Evolutionary conservation across 2,797 vertebrate genomes (phyloP).

Genomic region (Carapus acus): DNA sequence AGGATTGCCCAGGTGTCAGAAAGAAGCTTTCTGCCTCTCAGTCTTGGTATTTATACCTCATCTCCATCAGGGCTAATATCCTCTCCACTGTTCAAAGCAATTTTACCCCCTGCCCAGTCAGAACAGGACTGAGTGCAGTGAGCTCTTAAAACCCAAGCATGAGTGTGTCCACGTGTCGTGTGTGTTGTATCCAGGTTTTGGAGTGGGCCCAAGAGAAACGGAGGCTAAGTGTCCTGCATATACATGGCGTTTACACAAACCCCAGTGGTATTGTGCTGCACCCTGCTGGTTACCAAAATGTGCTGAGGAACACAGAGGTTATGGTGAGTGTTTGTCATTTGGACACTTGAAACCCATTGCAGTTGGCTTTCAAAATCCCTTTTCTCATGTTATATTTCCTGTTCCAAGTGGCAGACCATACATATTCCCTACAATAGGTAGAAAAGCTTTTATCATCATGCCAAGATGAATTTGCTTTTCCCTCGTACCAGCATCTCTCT

Average conservation of each 20-base stretch:
- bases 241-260: slow-evolving; percentile 96
- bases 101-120: slow-evolving; percentile 54
- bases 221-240: slow-evolving; percentile 88
- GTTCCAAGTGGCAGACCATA: too few relatives aligned
- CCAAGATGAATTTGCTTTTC: too few relatives aligned
- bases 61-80: slow-evolving; percentile 65
- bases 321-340: slow-evolving; percentile 78
- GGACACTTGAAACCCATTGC: too few relatives aligned
- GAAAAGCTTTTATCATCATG: too few relatives aligned
- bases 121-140: slow-evolving; percentile 66
- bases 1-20: slow-evolving; percentile 23
- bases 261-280: slow-evolving; percentile 94
- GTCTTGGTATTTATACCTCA: slow-evolving; percentile 71
- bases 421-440: too few relatives aligned
- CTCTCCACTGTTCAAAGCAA: slow-evolving; percentile 51
- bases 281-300: slow-evolving; percentile 94
- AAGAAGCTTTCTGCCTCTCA: slow-evolving; percentile 53
- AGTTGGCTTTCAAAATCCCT: too few relatives aligned
- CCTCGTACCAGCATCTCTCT: too few relatives aligned
- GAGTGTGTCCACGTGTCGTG: slow-evolving; percentile 17
- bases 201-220: slow-evolving; percentile 97
- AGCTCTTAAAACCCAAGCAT: slow-evolving; percentile 51
- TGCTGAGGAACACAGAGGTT: slow-evolving; percentile 91
- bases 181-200: slow-evolving; percentile 75
- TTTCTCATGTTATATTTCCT: too few relatives aligned